Base-by-base conservation (phyloP, 2,113 vertebrate genomes). In the Mesitornis unicolor region DNA sequence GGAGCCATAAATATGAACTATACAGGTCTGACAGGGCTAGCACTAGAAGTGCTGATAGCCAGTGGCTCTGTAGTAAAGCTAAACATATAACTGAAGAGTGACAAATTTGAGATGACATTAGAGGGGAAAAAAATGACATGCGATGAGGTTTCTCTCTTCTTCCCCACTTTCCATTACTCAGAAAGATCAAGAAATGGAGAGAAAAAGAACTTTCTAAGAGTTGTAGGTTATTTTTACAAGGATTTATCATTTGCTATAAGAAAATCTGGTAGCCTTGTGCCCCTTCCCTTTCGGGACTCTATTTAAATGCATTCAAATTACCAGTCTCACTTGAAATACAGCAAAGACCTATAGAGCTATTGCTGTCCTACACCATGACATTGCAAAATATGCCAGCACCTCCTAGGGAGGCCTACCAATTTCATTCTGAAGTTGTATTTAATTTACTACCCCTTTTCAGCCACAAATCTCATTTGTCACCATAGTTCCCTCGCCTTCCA, bases 361-460 rank as follows among this genome's bases (percentile, higher is more conserved):
- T 86, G 56, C 24, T 81, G 67, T 35, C 59, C 35, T 92, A 81
- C 19, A 50, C 16, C 17, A 45, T 40, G 60, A 86, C 76, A 59
- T 47, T 83, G 73, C 73, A 89, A 86, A 94, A 78, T 89, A 93
- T 16, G 28, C 22, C 56, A 71, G 42, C 12, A 84, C 29, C 28
- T 87, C 33, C 75, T 60, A 64, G n/a, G 43, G 61, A 90, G 57
- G 24, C 11, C 40, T 73, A 78, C 40, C 47, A 73, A 75, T 64
- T 53, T 87, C 76, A 51, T 40, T 91, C 18, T 67, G 57, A 91
- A 51, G 19, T 26, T 92, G 19, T 35, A 84, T 81, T 84, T 78
- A 60, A 93, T 93, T 90, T 92, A 87, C 40, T 95, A 16, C 15
- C 43, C 40, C 56, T 92, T 87, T 82, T 75, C 84, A 93, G 53